Conservation (phyloP, 2,797 vertebrate species). For the Thunnus albacares region DNA sequence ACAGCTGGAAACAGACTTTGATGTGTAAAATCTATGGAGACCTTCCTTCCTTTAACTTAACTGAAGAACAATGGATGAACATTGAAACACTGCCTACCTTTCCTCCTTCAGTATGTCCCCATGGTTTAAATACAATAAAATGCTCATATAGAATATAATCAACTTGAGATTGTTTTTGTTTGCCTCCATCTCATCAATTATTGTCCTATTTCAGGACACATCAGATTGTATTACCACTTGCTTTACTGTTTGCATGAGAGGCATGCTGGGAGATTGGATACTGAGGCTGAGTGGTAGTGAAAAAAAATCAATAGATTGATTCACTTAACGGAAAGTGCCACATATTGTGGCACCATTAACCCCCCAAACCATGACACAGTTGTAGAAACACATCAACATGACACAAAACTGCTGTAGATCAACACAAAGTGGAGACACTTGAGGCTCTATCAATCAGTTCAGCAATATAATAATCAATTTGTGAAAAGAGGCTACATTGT, state of each 20-base stretch:
- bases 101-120: not conserved
- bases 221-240: not conserved
- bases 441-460: not conserved
- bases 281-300: not conserved
- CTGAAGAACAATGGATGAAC: not conserved
- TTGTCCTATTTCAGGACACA: not conserved
- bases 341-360: not conserved
- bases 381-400: not conserved
- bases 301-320: slow-evolving; percentile 38
- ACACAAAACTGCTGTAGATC: not conserved
- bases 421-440: not conserved
- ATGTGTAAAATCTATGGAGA: not conserved
- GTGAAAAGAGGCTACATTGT: not conserved
- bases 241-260: not conserved
- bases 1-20: not conserved
- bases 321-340: not conserved
- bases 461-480: not conserved
- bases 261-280: not conserved
- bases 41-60: not conserved
- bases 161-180: not conserved
- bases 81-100: not conserved
- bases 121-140: accelerated
- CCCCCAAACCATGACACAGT: not conserved
- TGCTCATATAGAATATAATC: not conserved
- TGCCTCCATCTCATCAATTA: no score